Conservation (phyloP, 2,113 vertebrate genomes). For the Chloropsis hardwickii region DNA sequence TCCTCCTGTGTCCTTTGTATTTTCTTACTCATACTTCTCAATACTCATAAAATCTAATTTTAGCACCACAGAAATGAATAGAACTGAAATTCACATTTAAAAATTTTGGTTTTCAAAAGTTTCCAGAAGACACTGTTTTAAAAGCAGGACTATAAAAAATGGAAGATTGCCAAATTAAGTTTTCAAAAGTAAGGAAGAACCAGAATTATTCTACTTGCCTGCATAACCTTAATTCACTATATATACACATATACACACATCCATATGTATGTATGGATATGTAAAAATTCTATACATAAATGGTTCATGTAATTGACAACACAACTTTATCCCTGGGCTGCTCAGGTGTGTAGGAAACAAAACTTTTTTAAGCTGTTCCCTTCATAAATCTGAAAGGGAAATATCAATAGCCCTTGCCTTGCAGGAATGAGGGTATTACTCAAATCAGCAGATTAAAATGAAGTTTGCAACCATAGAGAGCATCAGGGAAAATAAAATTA, state of each 20-base stretch:
- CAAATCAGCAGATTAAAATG: background rate
- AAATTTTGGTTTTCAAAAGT: background rate
- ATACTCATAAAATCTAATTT: background rate
- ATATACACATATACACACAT: background rate
- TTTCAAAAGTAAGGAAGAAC: background rate
- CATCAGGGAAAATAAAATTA: background rate
- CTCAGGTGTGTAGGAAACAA: background rate
- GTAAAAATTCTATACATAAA: background rate
- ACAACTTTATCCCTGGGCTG: background rate
- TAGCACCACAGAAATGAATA: background rate
- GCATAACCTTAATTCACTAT: background rate
- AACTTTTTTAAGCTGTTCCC: background rate
- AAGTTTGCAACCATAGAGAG: background rate
- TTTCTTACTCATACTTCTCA: background rate
- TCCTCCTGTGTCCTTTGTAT: background rate
- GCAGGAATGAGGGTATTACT: background rate
- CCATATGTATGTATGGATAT: too few relatives aligned
- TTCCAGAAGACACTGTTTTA: background rate
- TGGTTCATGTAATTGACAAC: background rate
- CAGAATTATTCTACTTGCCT: background rate
- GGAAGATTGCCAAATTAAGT: background rate
- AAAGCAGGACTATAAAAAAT: background rate
- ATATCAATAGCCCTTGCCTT: background rate
- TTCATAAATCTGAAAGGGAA: background rate
- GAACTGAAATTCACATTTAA: background rate